Evolutionary conservation across 2,888 invertebrate species (phyloP).

Genomic region (Mimachlamys varia): DNA sequence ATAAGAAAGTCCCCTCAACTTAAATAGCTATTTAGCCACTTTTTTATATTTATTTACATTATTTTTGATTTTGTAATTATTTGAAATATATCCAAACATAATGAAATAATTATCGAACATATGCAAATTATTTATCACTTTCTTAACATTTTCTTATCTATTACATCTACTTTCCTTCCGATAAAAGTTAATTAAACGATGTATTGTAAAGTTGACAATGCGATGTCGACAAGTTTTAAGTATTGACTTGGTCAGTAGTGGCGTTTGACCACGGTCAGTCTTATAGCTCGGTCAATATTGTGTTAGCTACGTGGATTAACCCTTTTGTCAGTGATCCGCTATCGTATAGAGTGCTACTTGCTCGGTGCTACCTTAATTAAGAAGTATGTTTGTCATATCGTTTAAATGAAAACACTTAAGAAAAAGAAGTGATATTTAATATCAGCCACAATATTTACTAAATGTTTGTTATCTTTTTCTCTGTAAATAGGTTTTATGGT

Average conservation of each 20-base stretch:
- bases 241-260: neutral
- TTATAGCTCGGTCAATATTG: slow-evolving; percentile 24
- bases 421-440: slow-evolving; percentile 19
- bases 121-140: no score
- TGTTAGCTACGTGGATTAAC: slow-evolving; percentile 11
- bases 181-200: no score
- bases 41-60: no score
- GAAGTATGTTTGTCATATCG: slow-evolving; percentile 1
- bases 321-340: slow-evolving; percentile 14
- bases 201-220: neutral
- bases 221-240: neutral
- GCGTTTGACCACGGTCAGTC: neutral
- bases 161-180: no score
- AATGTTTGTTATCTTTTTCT: slow-evolving; percentile 15
- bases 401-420: slow-evolving; percentile 9
- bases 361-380: slow-evolving; percentile 1
- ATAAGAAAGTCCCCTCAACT: neutral
- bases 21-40: neutral
- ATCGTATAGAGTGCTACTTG: neutral
- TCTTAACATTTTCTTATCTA: no score
- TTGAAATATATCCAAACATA: no score
- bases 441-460: neutral
- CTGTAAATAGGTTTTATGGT: neutral
- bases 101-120: no score
- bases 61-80: no score